Conservation (phyloP, 1,140 invertebrate species). For the Ephestia elutella region DNA sequence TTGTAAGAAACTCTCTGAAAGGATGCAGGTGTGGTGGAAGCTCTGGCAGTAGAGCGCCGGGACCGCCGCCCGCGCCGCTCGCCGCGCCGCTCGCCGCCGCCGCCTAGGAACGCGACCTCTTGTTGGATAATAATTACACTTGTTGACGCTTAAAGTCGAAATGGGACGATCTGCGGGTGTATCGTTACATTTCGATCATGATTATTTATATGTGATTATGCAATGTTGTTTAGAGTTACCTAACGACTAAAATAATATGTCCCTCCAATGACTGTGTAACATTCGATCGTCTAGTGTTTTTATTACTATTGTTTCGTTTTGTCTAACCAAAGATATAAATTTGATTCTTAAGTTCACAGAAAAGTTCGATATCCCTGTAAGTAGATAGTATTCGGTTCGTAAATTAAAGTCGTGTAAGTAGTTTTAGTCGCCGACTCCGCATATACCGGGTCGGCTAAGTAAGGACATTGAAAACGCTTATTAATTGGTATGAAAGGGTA, state of each 20-base stretch:
- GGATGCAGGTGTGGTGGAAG: constrained; percentile 87
- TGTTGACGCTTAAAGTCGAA: constrained; percentile 68
- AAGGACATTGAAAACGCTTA: constrained; percentile 75
- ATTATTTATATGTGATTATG: constrained; percentile 65
- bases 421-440: constrained; percentile 60
- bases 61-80: background rate
- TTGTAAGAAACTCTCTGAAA: constrained; percentile 89
- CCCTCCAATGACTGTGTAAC: constrained; percentile 70
- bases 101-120: constrained; percentile 23
- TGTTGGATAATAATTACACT: constrained; percentile 58
- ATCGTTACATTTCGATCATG: constrained; percentile 62
- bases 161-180: constrained; percentile 44
- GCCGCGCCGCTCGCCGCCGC: constrained; percentile 13
- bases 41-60: constrained; percentile 76
- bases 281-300: constrained; percentile 63
- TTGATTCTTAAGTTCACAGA: constrained; percentile 47
- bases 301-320: constrained; percentile 54
- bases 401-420: constrained; percentile 66
- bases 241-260: constrained; percentile 60
- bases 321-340: constrained; percentile 67
- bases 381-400: constrained; percentile 67
- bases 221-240: constrained; percentile 71
- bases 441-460: constrained; percentile 60
- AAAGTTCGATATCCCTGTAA: constrained; percentile 57
- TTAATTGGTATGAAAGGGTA: constrained; percentile 75